phyloP scores from a whole-genome alignment of 2,888 invertebrate species.

The Melanchra persicariae region DNA sequence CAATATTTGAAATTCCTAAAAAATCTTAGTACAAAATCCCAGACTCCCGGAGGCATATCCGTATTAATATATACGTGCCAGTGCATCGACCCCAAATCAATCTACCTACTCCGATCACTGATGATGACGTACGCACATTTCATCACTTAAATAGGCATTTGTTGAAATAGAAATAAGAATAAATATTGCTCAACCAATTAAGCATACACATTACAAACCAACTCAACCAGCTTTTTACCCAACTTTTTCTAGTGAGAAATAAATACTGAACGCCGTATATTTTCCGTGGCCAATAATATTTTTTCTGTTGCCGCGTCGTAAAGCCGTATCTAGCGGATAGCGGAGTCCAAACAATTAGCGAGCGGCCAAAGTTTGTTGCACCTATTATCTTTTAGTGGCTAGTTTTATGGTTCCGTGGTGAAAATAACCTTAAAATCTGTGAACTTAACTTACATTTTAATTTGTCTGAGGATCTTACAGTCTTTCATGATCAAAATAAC shows the following conservation, averaged over 20 bases:
- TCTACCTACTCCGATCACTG: too few relatives aligned
- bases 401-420: slow-evolving; percentile 60
- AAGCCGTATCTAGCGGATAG: slow-evolving; percentile 40
- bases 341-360: slow-evolving; percentile 69
- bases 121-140: too few relatives aligned
- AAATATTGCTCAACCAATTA: not conserved
- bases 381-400: slow-evolving; percentile 66
- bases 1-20: too few relatives aligned
- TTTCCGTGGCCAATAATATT: slow-evolving; percentile 38
- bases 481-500: too few relatives aligned
- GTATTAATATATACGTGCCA: too few relatives aligned
- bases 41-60: too few relatives aligned
- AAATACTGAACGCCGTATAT: slow-evolving; percentile 38
- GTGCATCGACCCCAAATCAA: too few relatives aligned
- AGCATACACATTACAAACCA: slow-evolving; percentile 4
- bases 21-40: too few relatives aligned
- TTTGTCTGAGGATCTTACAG: too few relatives aligned
- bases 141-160: too few relatives aligned
- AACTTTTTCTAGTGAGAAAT: slow-evolving; percentile 8
- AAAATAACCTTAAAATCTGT: not conserved
- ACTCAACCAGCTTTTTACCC: not conserved
- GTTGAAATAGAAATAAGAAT: not conserved
- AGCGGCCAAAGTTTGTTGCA: slow-evolving; percentile 78
- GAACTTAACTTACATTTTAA: too few relatives aligned
- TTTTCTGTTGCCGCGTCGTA: slow-evolving; percentile 36